Percentiles rank a stretch among this genome's conserved stretches.
Conservation (phyloP, 2,113 vertebrate species). For the Zapus hudsonius region DNA sequence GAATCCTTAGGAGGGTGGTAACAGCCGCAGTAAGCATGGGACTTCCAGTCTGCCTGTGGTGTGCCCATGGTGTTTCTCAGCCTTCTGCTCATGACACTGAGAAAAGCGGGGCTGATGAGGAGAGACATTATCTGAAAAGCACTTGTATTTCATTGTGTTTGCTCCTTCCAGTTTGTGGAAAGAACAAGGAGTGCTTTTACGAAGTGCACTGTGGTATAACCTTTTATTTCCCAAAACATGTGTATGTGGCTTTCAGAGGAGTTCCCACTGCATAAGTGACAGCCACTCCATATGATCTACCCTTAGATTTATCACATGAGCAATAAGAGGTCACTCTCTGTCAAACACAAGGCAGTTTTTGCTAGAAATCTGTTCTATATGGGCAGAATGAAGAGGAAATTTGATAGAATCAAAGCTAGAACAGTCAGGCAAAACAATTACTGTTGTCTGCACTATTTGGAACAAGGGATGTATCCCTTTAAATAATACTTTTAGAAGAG, state of each 20-base stretch:
- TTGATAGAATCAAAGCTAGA: background rate
- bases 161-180: background rate
- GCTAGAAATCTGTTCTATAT: background rate
- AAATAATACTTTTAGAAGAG: background rate
- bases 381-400: background rate
- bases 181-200: background rate
- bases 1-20: background rate
- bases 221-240: slow-evolving; percentile 30
- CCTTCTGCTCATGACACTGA: background rate
- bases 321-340: slow-evolving; percentile 3
- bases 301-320: background rate
- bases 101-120: background rate
- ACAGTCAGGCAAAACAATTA: slow-evolving; percentile 44
- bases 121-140: background rate
- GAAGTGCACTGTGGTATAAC: background rate
- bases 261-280: background rate
- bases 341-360: background rate
- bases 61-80: background rate
- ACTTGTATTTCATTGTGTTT: background rate
- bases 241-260: background rate
- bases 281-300: background rate
- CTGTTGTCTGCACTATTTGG: slow-evolving; percentile 20
- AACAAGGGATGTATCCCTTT: background rate
- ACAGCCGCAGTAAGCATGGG: background rate
- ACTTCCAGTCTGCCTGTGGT: background rate